Base-by-base conservation (phyloP, 2,888 invertebrate genomes). In the Epirrhoe alternata region DNA sequence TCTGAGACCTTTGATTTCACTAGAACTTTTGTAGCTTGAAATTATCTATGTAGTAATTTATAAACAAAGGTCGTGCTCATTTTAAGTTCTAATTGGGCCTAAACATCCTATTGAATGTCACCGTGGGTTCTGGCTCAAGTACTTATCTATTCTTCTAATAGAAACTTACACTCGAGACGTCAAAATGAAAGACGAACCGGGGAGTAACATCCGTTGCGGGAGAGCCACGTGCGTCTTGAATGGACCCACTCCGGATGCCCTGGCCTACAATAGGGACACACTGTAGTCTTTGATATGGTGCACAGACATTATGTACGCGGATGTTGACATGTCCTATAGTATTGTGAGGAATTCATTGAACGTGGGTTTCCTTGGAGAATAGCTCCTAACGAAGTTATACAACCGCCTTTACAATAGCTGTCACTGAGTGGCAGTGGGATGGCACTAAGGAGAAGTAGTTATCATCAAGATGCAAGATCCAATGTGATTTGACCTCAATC, bases 221-320 rank as follows among this genome's bases (percentile, higher is more conserved):
- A 72, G 73, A 71, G 83, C 83, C 92, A 92, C 91, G 92, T 92
- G 92, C 82, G 86, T 79, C 75, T 79, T 92, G 83, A 92, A 92
- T 89, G 79, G 85, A 75, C 72, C 81, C 63, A 71, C 86, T 86
- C 89, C 90, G 90, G 90, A 90, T 89, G 86, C 85, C 76, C 71
- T 72, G 74, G 71, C 76, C 77, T 79, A 87, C 87, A 89, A 89
- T 86, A 71, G 67, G 63, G 56, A 54, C 70, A 64, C 64, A 50
- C 58, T 55, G 70, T 60, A 66, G 58, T 59, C 58, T 64, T 66
- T 17, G 77, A 77, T 77, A 74, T 73, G 73, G 75, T 75, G 76
- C 77, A 77, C 72, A 76, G 72, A 76, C 76, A 79, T 77, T 76
- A 73, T 76, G 76, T 75, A 73, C 69, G 71, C 76, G 72, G 71